phyloP scores from a whole-genome alignment of 1,140 invertebrate genomes.

The Musca vetustissima region DNA sequence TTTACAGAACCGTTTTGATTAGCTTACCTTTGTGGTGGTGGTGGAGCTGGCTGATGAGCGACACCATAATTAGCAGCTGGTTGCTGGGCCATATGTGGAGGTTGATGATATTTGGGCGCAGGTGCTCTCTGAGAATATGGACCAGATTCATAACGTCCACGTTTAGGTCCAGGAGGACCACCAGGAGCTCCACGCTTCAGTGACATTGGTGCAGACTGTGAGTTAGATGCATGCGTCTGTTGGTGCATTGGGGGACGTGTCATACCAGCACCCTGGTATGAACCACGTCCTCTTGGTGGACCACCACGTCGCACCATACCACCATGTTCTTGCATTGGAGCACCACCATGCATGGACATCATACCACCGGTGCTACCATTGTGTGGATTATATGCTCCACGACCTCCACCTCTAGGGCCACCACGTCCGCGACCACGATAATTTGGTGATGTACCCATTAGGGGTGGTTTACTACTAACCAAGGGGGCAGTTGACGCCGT shows the following conservation, averaged over 20 bases:
- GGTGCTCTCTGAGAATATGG: slow-evolving; percentile 51
- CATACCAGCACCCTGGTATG: slow-evolving; percentile 48
- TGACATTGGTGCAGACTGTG: slow-evolving; percentile 53
- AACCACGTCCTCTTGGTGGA: slow-evolving; percentile 47
- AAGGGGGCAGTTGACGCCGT: slow-evolving; percentile 30
- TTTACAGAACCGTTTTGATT: slow-evolving; percentile 7
- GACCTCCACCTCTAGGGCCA: slow-evolving; percentile 26
- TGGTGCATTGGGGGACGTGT: slow-evolving; percentile 49
- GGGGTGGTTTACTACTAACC: slow-evolving; percentile 25
- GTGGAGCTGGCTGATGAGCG: slow-evolving; percentile 39
- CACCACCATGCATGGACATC: slow-evolving; percentile 38
- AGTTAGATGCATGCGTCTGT: slow-evolving; percentile 52
- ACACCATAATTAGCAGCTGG: slow-evolving; percentile 44
- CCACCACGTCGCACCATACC: slow-evolving; percentile 45
- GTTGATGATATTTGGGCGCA: slow-evolving; percentile 50
- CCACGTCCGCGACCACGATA: slow-evolving; percentile 34
- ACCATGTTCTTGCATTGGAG: slow-evolving; percentile 38
- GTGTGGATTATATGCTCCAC: slow-evolving; percentile 49
- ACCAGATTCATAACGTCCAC: slow-evolving; percentile 51
- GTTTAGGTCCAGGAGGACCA: slow-evolving; percentile 49
- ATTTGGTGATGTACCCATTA: slow-evolving; percentile 36
- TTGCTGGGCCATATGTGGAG: slow-evolving; percentile 41
- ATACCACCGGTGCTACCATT: slow-evolving; percentile 40
- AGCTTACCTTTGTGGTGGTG: slow-evolving; percentile 45
- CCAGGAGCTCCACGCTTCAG: slow-evolving; percentile 53